phyloP scores from a whole-genome alignment of 2,888 invertebrate species.

The Drosophila anceps region DNA sequence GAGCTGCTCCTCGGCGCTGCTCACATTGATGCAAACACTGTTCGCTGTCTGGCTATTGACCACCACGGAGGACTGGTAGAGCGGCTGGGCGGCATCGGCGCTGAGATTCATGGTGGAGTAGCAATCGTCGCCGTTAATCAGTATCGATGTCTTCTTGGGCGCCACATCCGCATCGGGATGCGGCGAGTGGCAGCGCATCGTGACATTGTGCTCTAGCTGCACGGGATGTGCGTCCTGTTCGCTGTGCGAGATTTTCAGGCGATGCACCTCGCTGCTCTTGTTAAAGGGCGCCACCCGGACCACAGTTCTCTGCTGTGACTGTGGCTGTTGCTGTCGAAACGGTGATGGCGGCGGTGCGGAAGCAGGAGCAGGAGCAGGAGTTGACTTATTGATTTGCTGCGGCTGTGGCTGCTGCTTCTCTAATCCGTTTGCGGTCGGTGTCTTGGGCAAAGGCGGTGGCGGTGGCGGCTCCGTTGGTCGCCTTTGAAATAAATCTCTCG shows the following conservation, averaged over 20 bases:
- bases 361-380: not conserved
- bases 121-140: constrained; percentile 91
- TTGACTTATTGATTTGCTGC: constrained; percentile 77
- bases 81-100: constrained; percentile 87
- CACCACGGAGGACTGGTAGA: constrained; percentile 91
- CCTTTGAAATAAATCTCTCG: constrained; percentile 87
- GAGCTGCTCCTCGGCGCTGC: constrained; percentile 78
- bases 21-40: constrained; percentile 88
- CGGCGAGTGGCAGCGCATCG: constrained; percentile 27
- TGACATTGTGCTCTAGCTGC: constrained; percentile 39
- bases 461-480: constrained; percentile 86
- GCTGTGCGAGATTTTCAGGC: constrained; percentile 87
- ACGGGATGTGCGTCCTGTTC: constrained; percentile 79
- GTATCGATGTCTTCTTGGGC: constrained; percentile 89
- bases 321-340: constrained; percentile 11
- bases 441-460: constrained; percentile 85
- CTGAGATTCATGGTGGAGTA: constrained; percentile 91
- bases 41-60: constrained; percentile 87
- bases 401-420: constrained; percentile 56
- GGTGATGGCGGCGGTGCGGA: not conserved
- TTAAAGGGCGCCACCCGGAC: constrained; percentile 86
- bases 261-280: constrained; percentile 85
- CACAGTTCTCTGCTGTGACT: constrained; percentile 84
- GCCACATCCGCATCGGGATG: constrained; percentile 50
- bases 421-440: constrained; percentile 70